Evolutionary conservation across 2,113 vertebrate genomes (phyloP), one percentile per base, ranked within the genome.

Genomic region (Dasyornis broadbenti): DNA sequence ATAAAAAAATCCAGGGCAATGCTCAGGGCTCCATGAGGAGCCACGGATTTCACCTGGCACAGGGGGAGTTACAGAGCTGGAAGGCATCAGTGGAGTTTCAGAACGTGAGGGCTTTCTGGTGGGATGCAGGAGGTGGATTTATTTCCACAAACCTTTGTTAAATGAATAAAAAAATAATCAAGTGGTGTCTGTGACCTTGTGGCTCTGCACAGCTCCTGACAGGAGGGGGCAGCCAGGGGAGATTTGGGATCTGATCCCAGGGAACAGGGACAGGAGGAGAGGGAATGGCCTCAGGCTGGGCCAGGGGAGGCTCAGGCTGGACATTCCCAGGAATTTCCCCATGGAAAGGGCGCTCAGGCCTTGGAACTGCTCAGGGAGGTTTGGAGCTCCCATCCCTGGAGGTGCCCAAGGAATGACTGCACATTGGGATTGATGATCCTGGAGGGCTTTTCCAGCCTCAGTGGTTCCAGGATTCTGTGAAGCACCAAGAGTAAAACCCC

Each of bases 41-140:
- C 63, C 59, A 4, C 2, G 2, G 81, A 31, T 68, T 59, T 68
- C 2, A 18, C 16, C 2, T 1, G 44, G 42, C 1, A 9, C 28
- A 30, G 12, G 1, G 40, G 52, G 49, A 60, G 26, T 50, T 28
- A 8, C 52, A 57, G 50, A 33, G 7, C 8, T 15, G 23, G 6
- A 61, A 54, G 35, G 5, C 6, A 23, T 11, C 4, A 1, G 3
- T 18, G 56, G 71, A 5, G 17, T 22, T 73, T 35, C 1, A 6
- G 13, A 86, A 27, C 37, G 4, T 1, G 8, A 39, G 14, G 37
- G 49, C 42, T 91, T 52, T 52, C 40, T 16, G 0, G 11, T 2
- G 47, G 49, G 19, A 57, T 44, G 23, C 1, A 16, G 5, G 10
- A 63, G 45, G 53, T 1, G 23, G 2, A 3, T 4, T 7, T 27